These are phyloP conservation scores for Heliconius nattereri DNA, from an alignment of 1,140 invertebrate species.

Conservation along the genomic window DNA sequence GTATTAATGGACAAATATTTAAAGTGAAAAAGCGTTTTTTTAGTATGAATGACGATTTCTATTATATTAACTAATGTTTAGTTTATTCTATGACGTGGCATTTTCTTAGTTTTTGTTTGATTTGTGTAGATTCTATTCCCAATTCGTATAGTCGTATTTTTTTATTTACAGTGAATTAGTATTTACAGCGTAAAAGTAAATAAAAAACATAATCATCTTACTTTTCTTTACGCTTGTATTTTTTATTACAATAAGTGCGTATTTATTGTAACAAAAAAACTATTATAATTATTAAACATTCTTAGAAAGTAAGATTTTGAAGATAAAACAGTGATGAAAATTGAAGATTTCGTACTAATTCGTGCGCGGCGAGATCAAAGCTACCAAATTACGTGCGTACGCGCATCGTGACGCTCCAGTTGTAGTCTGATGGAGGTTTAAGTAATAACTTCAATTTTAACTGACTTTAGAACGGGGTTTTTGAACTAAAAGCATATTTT, in stretches of 20 bases:
- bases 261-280: background rate
- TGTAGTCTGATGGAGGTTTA: slow-evolving; percentile 39
- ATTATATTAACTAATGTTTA: background rate
- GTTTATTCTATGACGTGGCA: background rate
- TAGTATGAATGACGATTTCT: background rate
- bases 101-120: no score
- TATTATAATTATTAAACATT: background rate
- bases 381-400: slow-evolving; percentile 59
- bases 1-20: background rate
- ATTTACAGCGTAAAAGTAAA: no score
- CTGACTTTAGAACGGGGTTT: background rate
- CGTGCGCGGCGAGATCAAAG: slow-evolving; percentile 71
- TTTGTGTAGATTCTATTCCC: no score
- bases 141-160: no score
- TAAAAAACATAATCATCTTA: no score
- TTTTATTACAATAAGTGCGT: no score
- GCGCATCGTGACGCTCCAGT: slow-evolving; percentile 62
- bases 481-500: background rate
- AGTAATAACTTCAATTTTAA: slow-evolving; percentile 25
- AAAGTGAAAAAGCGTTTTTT: slow-evolving; percentile 50
- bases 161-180: no score
- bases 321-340: slow-evolving; percentile 28
- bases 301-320: slow-evolving; percentile 2
- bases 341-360: slow-evolving; percentile 53
- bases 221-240: no score